Evolutionary conservation across 2,888 invertebrate genomes (phyloP).

Genomic region (Unio delphinus): DNA sequence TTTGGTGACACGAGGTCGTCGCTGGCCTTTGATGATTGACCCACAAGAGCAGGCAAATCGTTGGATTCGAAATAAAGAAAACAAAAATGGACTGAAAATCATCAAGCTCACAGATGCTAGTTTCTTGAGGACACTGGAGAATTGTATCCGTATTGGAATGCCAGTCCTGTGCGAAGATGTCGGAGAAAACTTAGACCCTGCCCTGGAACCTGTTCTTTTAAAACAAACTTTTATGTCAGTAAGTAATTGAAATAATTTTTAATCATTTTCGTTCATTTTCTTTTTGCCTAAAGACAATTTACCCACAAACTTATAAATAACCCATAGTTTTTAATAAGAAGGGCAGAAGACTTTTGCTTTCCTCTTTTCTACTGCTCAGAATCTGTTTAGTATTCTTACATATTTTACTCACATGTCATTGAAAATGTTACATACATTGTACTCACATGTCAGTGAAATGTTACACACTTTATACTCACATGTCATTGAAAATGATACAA

Average conservation of each 20-base stretch:
- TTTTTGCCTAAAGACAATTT: no score
- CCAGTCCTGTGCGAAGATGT: conserved; percentile 72
- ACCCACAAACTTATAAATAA: no score
- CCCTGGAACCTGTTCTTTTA: conserved; percentile 73
- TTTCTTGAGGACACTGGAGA: conserved; percentile 71
- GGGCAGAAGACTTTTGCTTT: no score
- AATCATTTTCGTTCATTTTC: no score
- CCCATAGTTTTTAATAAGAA: no score
- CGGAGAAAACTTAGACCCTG: conserved; percentile 70
- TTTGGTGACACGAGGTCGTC: conserved; percentile 69
- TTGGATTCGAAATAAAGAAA: conserved; percentile 70
- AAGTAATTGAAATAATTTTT: conserved; percentile 27
- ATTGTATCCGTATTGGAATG: conserved; percentile 72
- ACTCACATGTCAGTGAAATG: no score
- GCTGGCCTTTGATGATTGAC: conserved; percentile 73
- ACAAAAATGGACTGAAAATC: conserved; percentile 68
- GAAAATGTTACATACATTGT: no score
- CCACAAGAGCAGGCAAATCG: conserved; percentile 73
- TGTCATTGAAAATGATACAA: no score
- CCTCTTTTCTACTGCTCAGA: no score
- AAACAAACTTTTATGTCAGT: conserved; percentile 86
- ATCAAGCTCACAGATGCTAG: conserved; percentile 70
- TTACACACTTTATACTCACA: no score
- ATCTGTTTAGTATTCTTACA: no score
- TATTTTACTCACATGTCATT: no score